Base-by-base conservation (phyloP, 2,113 vertebrate genomes). In the Ascaphus truei region DNA sequence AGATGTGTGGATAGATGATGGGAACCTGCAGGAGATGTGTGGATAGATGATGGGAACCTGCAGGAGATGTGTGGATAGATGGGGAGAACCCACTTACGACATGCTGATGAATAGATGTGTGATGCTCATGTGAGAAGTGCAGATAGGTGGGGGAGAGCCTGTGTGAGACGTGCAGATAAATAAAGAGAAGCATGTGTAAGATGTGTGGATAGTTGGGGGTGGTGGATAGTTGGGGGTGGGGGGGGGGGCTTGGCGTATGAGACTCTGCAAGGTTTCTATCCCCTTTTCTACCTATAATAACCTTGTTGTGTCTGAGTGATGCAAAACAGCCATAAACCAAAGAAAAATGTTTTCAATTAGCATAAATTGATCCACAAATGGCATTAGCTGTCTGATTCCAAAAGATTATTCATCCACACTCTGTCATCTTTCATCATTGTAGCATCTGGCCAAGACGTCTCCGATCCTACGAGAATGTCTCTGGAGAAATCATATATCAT, bases 361-460 rank as follows among this genome's bases (percentile, higher is more conserved):
- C 55, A 59, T 68, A 68, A 48, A 68, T 58, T 47, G 65, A 68
- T 68, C 53, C 43, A 48, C 30, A 68, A 60, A 68, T 59, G 66
- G 55, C 66, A 51, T 68, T 68, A 68, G 56, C 53, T 68, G 66
- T 60, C 66, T 60, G 30, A 50, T 68, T 50, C 55, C 18, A 22
- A 31, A 60, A 68, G 22, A 60, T 68, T 68, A 60, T 68, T 68
- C 66, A 68, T 68, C 43, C 55, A 68, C 47, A 51, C 55, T 37
- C 55, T 59, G 66, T 68, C 41, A 68, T 51, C 66, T 47, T 68
- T 68, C 66, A 59, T 68, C 66, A 36, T 60, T 51, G 55, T 68
- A 33, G 26, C 43, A 59, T 68, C 58, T 45, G 56, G 22, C 30
- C n/a, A 22, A 60, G 48, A 34, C 55, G 37, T 60, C 66, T 68